Evolutionary conservation across 2,888 invertebrate genomes (phyloP), one percentile per base, ranked within the genome.

Genomic region (Bembecia ichneumoniformis): DNA sequence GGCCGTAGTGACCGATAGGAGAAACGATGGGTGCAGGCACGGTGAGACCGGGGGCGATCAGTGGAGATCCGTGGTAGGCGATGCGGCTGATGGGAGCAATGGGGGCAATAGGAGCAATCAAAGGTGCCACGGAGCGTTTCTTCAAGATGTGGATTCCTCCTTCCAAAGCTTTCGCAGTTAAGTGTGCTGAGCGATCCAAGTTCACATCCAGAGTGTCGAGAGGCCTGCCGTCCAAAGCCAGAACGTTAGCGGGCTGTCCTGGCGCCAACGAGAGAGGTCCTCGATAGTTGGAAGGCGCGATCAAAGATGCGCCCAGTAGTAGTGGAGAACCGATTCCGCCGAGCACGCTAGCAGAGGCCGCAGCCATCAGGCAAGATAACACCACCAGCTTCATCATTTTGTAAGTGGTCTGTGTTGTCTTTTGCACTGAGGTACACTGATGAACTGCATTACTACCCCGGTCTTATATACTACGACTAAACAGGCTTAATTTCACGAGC

Each of bases 321-420:
- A 65, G 43, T 3, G 72, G 62, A 3, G 71, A 56, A 44, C 55
- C 46, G 54, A 61, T 63, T 7, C 28, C 20, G 9, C 71, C 56
- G 46, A 55, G 47, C 53, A 62, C 63, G 5, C 46, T 34, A 7
- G 67, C 64, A 53, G 84, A 81, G 58, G 84, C 90, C 58, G 88
- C 78, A 58, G 90, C 89, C 74, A 91, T 60, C 63, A 91, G 69
- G 79, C 90, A 90, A 68, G 88, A 89, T 82, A 91, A 89, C 76
- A 90, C 90, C 87, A 90, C 89, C 87, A 87, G 74, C 69, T 86
- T 86, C 73, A 86, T 70, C 87, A 87, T 87, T 60, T 64, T 82
- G 74, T 63, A 56, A 68, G 67, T 74, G 82, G 83, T 82, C 82
- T 86, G 84, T 84, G 81, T 80, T 79, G 74, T 49, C 64, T 59